Conservation (phyloP, 2,113 vertebrate species). For the Ondatra zibethicus region DNA sequence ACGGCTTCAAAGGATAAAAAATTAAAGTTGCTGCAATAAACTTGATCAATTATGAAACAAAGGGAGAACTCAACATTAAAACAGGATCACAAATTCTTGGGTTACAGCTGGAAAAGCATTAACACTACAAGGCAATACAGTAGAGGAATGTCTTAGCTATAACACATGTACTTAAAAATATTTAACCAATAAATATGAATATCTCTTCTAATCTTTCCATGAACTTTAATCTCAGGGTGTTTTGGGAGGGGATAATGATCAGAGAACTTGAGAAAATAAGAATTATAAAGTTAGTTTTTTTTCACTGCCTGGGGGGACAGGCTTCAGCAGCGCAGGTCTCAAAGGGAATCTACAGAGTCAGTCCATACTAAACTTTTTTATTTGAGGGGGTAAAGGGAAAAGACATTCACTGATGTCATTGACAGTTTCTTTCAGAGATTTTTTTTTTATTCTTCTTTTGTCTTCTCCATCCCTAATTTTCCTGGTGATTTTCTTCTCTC, state of each 20-base stretch:
- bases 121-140: background rate
- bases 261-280: background rate
- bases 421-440: no score
- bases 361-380: no score
- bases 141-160: background rate
- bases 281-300: background rate
- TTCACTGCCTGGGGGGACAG: no score
- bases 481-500: no score
- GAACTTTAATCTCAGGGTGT: background rate
- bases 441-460: no score
- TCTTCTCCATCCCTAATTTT: no score
- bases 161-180: background rate
- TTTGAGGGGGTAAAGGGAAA: no score
- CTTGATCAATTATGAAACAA: slow-evolving; percentile 42
- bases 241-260: background rate
- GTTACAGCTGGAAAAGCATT: background rate
- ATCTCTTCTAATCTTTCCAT: background rate
- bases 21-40: slow-evolving; percentile 22
- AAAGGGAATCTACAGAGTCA: no score
- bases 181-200: background rate
- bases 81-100: background rate
- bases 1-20: background rate
- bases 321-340: no score
- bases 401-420: no score
- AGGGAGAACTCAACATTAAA: background rate